Conservation (phyloP, 2,888 invertebrate species). For the Diadegma fenestrale region DNA sequence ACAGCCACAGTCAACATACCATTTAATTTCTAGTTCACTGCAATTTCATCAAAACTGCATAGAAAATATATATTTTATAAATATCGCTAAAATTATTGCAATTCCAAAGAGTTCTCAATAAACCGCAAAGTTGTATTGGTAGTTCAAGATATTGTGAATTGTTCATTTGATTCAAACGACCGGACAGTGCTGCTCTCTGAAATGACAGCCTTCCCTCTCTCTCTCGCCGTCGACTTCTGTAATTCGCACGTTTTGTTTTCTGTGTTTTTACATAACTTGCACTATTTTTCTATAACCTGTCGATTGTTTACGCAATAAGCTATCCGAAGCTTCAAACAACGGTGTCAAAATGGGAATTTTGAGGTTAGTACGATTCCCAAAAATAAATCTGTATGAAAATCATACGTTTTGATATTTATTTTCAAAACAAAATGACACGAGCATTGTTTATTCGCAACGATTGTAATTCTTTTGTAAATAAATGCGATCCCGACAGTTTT, state of each 20-base stretch:
- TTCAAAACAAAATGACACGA: neutral
- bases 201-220: neutral
- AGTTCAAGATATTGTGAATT: neutral
- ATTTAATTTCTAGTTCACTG: neutral
- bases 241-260: slow-evolving; percentile 33
- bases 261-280: slow-evolving; percentile 62
- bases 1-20: slow-evolving; percentile 42
- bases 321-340: neutral
- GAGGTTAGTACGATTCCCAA: slow-evolving; percentile 75
- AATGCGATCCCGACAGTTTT: slow-evolving; percentile 75
- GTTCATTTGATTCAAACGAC: slow-evolving; percentile 10
- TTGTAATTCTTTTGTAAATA: neutral
- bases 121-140: neutral
- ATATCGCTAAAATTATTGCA: neutral
- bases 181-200: slow-evolving; percentile 5
- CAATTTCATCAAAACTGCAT: neutral
- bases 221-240: no score
- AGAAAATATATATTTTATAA: neutral
- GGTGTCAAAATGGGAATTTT: slow-evolving; percentile 75
- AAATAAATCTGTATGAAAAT: neutral
- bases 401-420: neutral
- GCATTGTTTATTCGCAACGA: neutral
- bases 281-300: neutral
- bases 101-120: neutral
- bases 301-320: slow-evolving; percentile 14